These are phyloP conservation scores for Apis florea DNA, from an alignment of 1,140 invertebrate genomes.

Conservation along the genomic window DNA sequence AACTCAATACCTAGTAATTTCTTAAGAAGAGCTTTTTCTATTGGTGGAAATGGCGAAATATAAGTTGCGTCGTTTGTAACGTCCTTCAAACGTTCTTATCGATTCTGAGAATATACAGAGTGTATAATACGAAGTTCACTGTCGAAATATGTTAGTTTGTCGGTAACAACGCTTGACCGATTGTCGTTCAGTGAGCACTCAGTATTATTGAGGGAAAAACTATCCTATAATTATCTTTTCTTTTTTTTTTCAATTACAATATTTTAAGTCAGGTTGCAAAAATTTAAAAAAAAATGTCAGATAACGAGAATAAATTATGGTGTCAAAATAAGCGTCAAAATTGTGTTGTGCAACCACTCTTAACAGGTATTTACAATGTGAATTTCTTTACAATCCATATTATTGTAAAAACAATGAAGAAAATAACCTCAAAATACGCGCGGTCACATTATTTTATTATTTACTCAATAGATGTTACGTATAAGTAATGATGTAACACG, in stretches of 20 bases:
- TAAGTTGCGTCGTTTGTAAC: constrained; percentile 49
- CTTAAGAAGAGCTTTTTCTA: constrained; percentile 13
- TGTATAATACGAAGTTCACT: constrained; percentile 70
- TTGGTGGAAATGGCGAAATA: constrained; percentile 45
- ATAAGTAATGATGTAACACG: constrained; percentile 24
- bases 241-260: background rate
- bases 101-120: constrained; percentile 80
- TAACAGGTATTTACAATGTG: constrained; percentile 84
- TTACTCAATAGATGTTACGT: background rate
- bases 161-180: constrained; percentile 33
- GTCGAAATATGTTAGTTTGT: constrained; percentile 57
- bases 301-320: constrained; percentile 61
- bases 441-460: constrained; percentile 1
- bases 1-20: constrained; percentile 32
- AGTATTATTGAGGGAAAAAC: background rate
- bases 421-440: constrained; percentile 37
- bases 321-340: constrained; percentile 84
- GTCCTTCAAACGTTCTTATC: constrained; percentile 73
- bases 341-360: constrained; percentile 89
- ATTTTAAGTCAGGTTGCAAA: background rate
- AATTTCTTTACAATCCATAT: background rate
- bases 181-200: constrained; percentile 20
- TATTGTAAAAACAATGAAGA: background rate
- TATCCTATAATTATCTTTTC: background rate
- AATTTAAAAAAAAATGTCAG: constrained; percentile 50